Evolutionary conservation across 2,113 vertebrate genomes (phyloP).

Genomic region (Cyprinodon tularosa): DNA sequence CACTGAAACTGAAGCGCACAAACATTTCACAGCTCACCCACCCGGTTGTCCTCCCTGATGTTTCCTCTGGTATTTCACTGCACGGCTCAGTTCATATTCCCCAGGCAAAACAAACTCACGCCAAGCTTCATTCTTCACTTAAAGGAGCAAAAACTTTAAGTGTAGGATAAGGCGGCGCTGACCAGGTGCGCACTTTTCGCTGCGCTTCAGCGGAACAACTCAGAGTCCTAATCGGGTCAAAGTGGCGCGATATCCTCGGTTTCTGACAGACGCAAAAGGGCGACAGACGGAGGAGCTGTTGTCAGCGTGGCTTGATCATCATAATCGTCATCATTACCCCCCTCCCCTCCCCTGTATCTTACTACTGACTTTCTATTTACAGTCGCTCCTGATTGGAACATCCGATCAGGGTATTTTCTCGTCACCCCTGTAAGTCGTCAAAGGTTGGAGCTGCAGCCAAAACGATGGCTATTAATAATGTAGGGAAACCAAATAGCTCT

Average conservation of each 20-base stretch:
- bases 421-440: neutral
- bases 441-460: neutral
- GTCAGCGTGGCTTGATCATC: slow-evolving; percentile 47
- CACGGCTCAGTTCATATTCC: neutral
- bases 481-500: neutral
- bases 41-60: slow-evolving; percentile 4
- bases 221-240: slow-evolving; percentile 3
- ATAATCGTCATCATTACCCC: slow-evolving; percentile 2
- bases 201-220: neutral
- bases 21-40: slow-evolving; percentile 11
- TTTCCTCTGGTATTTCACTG: neutral
- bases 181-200: neutral
- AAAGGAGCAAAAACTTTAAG: slow-evolving; percentile 22
- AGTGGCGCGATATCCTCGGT: slow-evolving; percentile 15
- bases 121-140: neutral
- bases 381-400: slow-evolving; percentile 35
- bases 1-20: neutral
- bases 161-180: slow-evolving; percentile 26
- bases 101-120: neutral
- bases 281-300: slow-evolving; percentile 50
- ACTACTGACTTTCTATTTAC: slow-evolving; percentile 47
- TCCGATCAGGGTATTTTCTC: slow-evolving; percentile 56
- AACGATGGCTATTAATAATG: neutral
- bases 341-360: slow-evolving; percentile 3
- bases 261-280: slow-evolving; percentile 40